Evolutionary conservation across 2,797 vertebrate genomes (phyloP).

Genomic region (Anguilla obscura): DNA sequence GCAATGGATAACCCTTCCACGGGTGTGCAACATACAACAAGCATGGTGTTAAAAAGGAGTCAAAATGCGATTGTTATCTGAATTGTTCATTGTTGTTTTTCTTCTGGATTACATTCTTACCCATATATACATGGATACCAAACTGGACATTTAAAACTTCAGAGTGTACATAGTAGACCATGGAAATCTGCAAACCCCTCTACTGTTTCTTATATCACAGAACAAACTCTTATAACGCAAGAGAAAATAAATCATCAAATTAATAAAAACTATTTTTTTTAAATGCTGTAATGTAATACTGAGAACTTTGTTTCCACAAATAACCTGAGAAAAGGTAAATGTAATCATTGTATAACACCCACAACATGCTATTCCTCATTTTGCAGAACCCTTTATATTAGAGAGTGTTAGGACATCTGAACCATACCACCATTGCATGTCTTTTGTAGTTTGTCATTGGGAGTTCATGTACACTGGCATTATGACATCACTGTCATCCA

Average conservation of each 20-base stretch:
- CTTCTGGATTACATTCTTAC: not conserved
- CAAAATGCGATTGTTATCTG: not conserved
- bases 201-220: not conserved
- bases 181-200: not conserved
- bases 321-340: constrained; percentile 40
- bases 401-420: constrained; percentile 2
- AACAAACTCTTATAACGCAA: constrained; percentile 18
- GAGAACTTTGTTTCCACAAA: constrained; percentile 42
- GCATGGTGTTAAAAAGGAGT: not conserved
- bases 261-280: constrained; percentile 15
- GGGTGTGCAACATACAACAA: not conserved
- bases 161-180: not conserved
- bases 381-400: not conserved
- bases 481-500: not conserved
- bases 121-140: not conserved
- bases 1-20: not conserved
- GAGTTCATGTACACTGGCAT: not conserved
- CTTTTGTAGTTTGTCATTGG: not conserved
- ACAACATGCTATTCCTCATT: not conserved
- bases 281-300: constrained; percentile 49
- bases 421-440: not conserved
- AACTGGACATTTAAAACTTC: not conserved
- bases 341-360: constrained; percentile 10
- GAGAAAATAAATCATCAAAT: constrained; percentile 20
- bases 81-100: not conserved